phyloP scores from a whole-genome alignment of 1,140 invertebrate genomes.

The Chionoecetes opilio region DNA sequence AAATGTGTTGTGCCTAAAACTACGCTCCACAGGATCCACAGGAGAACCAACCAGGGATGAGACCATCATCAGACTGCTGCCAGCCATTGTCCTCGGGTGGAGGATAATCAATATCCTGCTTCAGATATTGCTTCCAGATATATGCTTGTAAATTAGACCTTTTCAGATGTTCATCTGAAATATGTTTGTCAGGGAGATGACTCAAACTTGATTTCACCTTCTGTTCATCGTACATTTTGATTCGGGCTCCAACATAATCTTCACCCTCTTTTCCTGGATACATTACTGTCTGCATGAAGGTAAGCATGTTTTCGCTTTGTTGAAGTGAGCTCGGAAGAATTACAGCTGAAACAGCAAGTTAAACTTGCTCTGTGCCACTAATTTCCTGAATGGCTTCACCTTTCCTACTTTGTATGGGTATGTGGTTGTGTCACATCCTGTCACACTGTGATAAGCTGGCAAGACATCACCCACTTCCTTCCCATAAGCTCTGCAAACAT shows the following conservation, averaged over 20 bases:
- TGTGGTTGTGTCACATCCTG: slow-evolving; percentile 35
- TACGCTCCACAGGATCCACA: too few relatives aligned
- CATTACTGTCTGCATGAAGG: slow-evolving; percentile 32
- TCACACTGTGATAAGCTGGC: slow-evolving; percentile 25
- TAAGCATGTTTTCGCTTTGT: neutral
- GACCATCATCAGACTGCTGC: neutral
- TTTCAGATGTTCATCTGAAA: neutral
- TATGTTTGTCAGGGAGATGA: slow-evolving; percentile 36
- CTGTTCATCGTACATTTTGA: slow-evolving; percentile 5
- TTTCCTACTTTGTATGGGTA: slow-evolving; percentile 39
- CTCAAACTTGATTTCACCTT: slow-evolving; percentile 22
- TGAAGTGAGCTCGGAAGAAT: neutral
- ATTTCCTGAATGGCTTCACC: neutral
- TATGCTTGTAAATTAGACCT: slow-evolving; percentile 32
- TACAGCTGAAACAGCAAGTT: neutral
- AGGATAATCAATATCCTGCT: slow-evolving; percentile 41
- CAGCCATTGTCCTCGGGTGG: slow-evolving; percentile 14
- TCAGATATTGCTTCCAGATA: slow-evolving; percentile 49
- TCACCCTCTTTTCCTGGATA: slow-evolving; percentile 24
- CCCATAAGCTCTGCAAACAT: slow-evolving; percentile 44
- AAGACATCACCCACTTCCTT: slow-evolving; percentile 44
- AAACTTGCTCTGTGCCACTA: too few relatives aligned
- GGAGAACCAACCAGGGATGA: slow-evolving; percentile 2
- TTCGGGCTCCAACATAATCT: neutral
- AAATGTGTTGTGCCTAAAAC: too few relatives aligned